Conservation (phyloP, 2,888 invertebrate species). For the Pachliopta kotzebuea region DNA sequence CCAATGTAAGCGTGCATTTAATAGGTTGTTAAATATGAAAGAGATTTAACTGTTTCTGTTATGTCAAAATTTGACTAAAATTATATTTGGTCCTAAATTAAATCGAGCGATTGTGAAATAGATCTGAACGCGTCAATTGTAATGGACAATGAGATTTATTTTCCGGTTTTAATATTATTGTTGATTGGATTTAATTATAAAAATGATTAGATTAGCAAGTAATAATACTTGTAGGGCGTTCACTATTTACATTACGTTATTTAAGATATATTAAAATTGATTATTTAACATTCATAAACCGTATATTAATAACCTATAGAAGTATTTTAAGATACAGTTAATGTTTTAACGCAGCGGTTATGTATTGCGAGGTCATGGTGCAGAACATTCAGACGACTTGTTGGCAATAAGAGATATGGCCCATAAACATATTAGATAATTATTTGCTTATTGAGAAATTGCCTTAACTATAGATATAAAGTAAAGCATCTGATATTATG, state of each 20-base stretch:
- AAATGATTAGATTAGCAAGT: constrained; percentile 30
- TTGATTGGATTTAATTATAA: constrained; percentile 36
- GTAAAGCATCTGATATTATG: constrained; percentile 63
- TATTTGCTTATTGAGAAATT: constrained; percentile 71
- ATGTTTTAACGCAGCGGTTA: constrained; percentile 50
- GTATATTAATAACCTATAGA: constrained; percentile 56
- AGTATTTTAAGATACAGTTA: constrained; percentile 49
- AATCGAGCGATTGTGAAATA: constrained; percentile 36
- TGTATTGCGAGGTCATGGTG: constrained; percentile 38
- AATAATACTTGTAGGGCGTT: constrained; percentile 34
- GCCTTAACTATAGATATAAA: constrained; percentile 69
- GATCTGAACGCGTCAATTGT: constrained; percentile 43
- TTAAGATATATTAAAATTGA: constrained; percentile 59
- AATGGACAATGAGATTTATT: constrained; percentile 23
- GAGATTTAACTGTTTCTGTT: constrained; percentile 72
- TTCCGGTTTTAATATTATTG: constrained; percentile 33
- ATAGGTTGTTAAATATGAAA: constrained; percentile 75
- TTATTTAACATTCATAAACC: constrained; percentile 47
- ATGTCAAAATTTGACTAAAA: constrained; percentile 49
- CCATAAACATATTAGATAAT: constrained; percentile 61
- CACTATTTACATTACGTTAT: constrained; percentile 47
- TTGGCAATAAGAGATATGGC: constrained; percentile 52
- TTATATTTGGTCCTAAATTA: constrained; percentile 40
- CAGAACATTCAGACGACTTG: constrained; percentile 50
- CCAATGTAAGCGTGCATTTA: constrained; percentile 71